Conservation (phyloP, 2,888 invertebrate genomes). For the Napeogenes sylphis region DNA sequence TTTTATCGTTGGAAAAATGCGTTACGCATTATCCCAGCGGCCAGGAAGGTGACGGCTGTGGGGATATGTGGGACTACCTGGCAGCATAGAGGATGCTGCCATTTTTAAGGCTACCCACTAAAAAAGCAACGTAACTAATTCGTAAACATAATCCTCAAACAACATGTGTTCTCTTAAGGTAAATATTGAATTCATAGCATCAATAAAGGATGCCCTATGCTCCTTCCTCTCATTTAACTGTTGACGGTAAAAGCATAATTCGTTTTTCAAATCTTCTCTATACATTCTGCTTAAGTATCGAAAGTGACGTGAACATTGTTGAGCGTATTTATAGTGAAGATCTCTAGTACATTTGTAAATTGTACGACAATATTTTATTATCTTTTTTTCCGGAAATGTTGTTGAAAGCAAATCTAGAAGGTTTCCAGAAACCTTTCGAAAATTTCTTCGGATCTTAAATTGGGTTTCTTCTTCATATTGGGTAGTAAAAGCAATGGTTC, state of each 20-base stretch:
- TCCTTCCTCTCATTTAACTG: conserved; percentile 36
- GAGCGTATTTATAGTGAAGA: conserved; percentile 38
- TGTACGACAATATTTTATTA: conserved; percentile 41
- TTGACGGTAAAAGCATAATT: conserved; percentile 37
- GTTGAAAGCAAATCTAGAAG: conserved; percentile 42
- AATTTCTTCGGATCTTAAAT: conserved; percentile 36
- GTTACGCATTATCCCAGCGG: too few species aligned
- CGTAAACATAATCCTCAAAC: conserved; percentile 50
- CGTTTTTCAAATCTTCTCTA: conserved; percentile 38
- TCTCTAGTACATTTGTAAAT: conserved; percentile 38
- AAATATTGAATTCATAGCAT: conserved; percentile 47
- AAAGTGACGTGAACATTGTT: conserved; percentile 40
- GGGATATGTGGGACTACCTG: too few species aligned
- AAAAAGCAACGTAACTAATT: too few species aligned
- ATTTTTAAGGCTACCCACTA: too few species aligned
- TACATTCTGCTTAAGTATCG: conserved; percentile 39
- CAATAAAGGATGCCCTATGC: conserved; percentile 40
- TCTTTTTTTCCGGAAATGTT: conserved; percentile 38
- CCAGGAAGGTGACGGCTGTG: too few species aligned
- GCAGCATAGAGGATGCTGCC: too few species aligned
- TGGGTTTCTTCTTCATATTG: conserved; percentile 18
- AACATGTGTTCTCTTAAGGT: conserved; percentile 41
- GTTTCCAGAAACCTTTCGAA: conserved; percentile 51
- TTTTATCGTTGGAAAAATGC: too few species aligned
- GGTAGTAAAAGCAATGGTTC: conserved; percentile 17